phyloP scores from a whole-genome alignment of 2,888 invertebrate genomes.

The Mellilla xanthometata region DNA sequence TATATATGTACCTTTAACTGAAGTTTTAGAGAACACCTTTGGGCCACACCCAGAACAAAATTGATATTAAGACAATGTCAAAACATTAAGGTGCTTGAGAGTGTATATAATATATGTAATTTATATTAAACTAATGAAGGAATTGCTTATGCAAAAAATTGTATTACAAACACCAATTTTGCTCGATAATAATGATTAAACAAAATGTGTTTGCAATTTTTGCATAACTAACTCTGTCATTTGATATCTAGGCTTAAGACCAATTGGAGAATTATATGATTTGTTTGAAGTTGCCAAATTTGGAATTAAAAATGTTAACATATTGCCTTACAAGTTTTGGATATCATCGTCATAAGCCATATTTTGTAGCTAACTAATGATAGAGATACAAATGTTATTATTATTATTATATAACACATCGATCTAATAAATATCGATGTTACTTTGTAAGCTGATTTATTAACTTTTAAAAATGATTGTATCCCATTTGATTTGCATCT shows the following conservation, averaged over 20 bases:
- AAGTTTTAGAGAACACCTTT: slow-evolving; percentile 20
- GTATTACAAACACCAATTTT: too few relatives aligned
- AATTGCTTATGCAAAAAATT: too few relatives aligned
- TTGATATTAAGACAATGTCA: slow-evolving; percentile 68
- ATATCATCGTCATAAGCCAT: slow-evolving; percentile 23
- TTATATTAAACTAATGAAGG: too few relatives aligned
- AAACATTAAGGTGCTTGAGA: slow-evolving; percentile 69
- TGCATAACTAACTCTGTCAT: slow-evolving; percentile 24
- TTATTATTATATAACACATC: slow-evolving; percentile 7
- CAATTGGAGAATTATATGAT: slow-evolving; percentile 31
- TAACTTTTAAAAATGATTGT: slow-evolving; percentile 11
- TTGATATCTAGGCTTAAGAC: slow-evolving; percentile 62
- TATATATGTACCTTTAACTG: background rate
- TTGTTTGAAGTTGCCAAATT: slow-evolving; percentile 34
- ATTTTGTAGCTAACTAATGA: slow-evolving; percentile 18
- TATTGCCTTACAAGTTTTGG: slow-evolving; percentile 15
- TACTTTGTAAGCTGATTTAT: slow-evolving; percentile 15
- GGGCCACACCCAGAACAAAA: slow-evolving; percentile 50
- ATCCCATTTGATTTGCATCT: slow-evolving; percentile 12
- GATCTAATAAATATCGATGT: slow-evolving; percentile 11
- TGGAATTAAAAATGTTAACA: slow-evolving; percentile 17
- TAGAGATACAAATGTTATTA: slow-evolving; percentile 25
- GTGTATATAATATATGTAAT: slow-evolving; percentile 65
- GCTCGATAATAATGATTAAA: too few relatives aligned
- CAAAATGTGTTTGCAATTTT: too few relatives aligned